These are phyloP conservation scores for Micrasema minimum DNA, from an alignment of 1,140 invertebrate genomes.

Conservation along the genomic window DNA sequence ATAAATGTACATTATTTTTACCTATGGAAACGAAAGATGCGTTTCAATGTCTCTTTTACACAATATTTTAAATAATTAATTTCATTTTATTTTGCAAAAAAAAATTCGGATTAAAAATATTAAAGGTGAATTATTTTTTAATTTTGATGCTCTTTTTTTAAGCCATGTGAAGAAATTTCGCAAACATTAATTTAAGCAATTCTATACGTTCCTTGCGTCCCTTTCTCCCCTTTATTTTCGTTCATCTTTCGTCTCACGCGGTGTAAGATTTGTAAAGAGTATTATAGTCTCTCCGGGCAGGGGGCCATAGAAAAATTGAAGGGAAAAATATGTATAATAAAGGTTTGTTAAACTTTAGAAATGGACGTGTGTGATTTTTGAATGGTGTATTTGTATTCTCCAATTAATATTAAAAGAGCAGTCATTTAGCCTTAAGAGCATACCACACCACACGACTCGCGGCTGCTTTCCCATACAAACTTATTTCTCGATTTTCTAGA, in stretches of 20 bases:
- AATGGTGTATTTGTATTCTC: neutral
- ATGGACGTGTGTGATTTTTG: slow-evolving; percentile 9
- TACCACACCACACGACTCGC: no score
- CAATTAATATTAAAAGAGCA: slow-evolving; percentile 16
- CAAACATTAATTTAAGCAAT: slow-evolving; percentile 31
- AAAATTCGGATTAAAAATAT: no score
- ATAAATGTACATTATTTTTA: no score
- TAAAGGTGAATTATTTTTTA: no score
- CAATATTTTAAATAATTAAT: no score
- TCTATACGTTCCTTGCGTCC: slow-evolving; percentile 16
- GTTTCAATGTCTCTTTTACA: no score
- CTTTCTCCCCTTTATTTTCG: neutral
- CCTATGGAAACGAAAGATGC: no score
- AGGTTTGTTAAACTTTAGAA: slow-evolving; percentile 25
- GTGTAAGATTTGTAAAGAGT: slow-evolving; percentile 27
- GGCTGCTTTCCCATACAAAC: no score
- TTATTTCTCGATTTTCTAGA: no score
- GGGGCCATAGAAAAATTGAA: slow-evolving; percentile 18
- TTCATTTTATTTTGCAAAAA: no score
- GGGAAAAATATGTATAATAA: slow-evolving; percentile 32
- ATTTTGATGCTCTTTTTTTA: slow-evolving; percentile 8
- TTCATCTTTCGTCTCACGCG: neutral
- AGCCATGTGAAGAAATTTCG: slow-evolving; percentile 23
- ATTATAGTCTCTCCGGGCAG: slow-evolving; percentile 11
- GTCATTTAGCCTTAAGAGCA: no score